phyloP scores from a whole-genome alignment of 2,888 invertebrate genomes.

The Melanophora roralis region DNA sequence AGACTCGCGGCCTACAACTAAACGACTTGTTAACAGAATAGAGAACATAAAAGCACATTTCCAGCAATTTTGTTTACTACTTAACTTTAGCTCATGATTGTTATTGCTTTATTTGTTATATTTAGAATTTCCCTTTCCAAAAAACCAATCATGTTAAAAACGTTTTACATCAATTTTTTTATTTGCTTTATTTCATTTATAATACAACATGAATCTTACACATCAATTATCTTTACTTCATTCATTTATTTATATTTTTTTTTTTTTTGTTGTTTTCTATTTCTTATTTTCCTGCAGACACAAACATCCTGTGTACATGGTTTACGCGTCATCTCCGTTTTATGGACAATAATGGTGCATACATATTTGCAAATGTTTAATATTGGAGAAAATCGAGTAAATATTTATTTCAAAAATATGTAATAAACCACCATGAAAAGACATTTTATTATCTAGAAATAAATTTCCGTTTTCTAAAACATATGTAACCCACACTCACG shows the following conservation, averaged over 20 bases:
- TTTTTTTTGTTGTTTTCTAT: too few species aligned
- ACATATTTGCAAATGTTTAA: conserved; percentile 89
- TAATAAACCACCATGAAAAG: background rate
- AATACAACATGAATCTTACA: background rate
- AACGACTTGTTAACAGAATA: too few species aligned
- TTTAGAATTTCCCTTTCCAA: too few species aligned
- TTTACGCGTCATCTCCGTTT: conserved; percentile 85
- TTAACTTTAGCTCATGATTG: too few species aligned
- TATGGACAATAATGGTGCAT: conserved; percentile 91
- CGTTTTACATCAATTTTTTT: background rate
- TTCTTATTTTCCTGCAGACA: conserved; percentile 77
- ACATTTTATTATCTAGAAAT: background rate
- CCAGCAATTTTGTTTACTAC: too few species aligned
- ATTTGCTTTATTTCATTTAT: background rate
- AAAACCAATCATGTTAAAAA: background rate
- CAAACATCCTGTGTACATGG: conserved; percentile 87
- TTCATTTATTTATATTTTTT: background rate
- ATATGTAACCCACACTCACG: too few species aligned
- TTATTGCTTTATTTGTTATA: too few species aligned
- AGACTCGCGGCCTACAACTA: too few species aligned
- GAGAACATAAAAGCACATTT: too few species aligned
- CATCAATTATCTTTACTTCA: conserved; percentile 11
- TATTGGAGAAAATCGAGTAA: conserved; percentile 82
- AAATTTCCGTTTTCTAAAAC: background rate
- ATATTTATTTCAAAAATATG: conserved; percentile 7